Evolutionary conservation across 2,888 invertebrate species (phyloP).

Genomic region (Eupithecia centaureata): DNA sequence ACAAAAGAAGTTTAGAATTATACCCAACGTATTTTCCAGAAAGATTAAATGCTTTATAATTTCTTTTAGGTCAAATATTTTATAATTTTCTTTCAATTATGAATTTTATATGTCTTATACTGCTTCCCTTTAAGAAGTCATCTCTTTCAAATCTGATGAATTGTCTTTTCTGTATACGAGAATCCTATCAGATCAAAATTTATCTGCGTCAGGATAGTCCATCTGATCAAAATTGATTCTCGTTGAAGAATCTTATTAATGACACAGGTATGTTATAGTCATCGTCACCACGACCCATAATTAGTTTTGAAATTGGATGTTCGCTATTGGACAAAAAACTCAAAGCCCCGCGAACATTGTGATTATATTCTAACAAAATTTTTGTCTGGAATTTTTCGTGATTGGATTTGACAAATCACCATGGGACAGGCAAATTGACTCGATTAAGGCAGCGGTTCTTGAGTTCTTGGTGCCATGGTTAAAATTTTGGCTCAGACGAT

Average conservation of each 20-base stretch:
- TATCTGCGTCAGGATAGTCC: not conserved
- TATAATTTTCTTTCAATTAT: not conserved
- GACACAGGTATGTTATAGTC: slow-evolving; percentile 22
- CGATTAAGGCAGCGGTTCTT: slow-evolving; percentile 12
- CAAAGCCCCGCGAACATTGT: slow-evolving; percentile 69
- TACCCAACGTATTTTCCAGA: not conserved
- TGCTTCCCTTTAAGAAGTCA: not conserved
- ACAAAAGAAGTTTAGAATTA: not conserved
- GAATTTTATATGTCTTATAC: too few relatives aligned
- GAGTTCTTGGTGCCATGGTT: not conserved
- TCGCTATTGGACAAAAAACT: slow-evolving; percentile 60
- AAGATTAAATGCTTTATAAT: not conserved
- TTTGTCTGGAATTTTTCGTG: slow-evolving; percentile 66
- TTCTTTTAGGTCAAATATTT: not conserved
- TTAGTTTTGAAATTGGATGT: slow-evolving; percentile 83
- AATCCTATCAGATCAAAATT: not conserved
- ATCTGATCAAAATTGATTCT: not conserved
- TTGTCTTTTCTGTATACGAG: not conserved
- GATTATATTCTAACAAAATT: slow-evolving; percentile 72
- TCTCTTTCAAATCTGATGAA: not conserved
- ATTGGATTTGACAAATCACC: slow-evolving; percentile 81
- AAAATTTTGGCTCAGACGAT: not conserved
- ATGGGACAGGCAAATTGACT: slow-evolving; percentile 38
- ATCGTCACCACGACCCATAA: slow-evolving; percentile 73
- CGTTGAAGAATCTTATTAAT: not conserved